Percentiles rank a stretch among this genome's conserved stretches.
phyloP scores from a whole-genome alignment of 2,888 invertebrate species.

The Syrphus vitripennis region DNA sequence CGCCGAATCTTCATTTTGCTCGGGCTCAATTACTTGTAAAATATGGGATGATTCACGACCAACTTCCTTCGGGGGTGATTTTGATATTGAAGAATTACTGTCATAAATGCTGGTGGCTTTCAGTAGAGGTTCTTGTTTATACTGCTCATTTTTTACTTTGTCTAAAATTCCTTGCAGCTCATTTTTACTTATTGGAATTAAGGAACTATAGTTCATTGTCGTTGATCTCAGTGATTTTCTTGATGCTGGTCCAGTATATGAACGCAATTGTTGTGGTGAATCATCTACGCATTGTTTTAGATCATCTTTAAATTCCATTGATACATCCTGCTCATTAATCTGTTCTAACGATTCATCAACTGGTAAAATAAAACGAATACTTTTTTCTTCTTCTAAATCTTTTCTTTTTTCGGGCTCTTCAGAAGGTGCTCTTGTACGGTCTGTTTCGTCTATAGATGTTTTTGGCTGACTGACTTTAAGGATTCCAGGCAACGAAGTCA shows the following conservation, averaged over 20 bases:
- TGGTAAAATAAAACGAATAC: conserved; percentile 73
- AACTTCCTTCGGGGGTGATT: not conserved
- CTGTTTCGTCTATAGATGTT: conserved; percentile 5
- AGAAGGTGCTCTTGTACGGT: not conserved
- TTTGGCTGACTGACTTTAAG: conserved; percentile 44
- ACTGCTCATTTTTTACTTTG: not conserved
- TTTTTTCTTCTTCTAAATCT: conserved; percentile 71
- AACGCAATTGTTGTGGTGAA: not conserved
- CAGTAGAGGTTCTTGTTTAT: not conserved
- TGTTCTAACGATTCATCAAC: conserved; percentile 47
- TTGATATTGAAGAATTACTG: not conserved
- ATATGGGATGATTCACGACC: not conserved
- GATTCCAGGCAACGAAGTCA: conserved; percentile 66
- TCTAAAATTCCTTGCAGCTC: not conserved
- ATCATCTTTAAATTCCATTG: conserved; percentile 32
- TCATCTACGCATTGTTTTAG: not conserved
- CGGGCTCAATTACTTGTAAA: not conserved
- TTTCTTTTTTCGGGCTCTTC: conserved; percentile 37
- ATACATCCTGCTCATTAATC: conserved; percentile 5
- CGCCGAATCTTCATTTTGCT: not conserved
- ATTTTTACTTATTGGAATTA: not conserved
- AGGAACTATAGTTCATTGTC: not conserved
- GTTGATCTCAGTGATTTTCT: conserved; percentile 38
- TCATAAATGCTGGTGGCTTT: not conserved
- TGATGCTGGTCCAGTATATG: conserved; percentile 20